Base-by-base conservation (phyloP, 1,140 invertebrate species). In the Adoxophyes honmai region DNA sequence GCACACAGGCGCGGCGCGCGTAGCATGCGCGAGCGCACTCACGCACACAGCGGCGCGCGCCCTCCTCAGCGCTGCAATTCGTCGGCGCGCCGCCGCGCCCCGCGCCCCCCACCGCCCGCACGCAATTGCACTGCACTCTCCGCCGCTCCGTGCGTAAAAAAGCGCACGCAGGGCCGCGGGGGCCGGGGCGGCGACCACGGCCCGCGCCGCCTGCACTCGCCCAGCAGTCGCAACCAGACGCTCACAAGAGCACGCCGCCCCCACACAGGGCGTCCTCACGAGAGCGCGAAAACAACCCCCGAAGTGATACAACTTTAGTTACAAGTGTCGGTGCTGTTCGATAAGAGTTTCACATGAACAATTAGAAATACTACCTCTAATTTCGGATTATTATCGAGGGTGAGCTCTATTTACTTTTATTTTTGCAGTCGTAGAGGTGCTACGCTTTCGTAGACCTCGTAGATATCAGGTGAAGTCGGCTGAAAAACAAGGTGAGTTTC, bases 71-170 rank as follows among this genome's bases (percentile, higher is more conserved):
- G 83, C 79, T 88, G 85, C 85, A 89, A 88, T 89, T 87, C 85
- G 83, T 85, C 75, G 82, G 65, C 66, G 53, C 60, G 70, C 64
- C 64, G 18, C 34, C 52, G 38, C 54, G 38, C 38, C 65, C 70
- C 77, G 72, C 72, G 68, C 74, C 68, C 72, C 48, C 28, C 36
- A 3, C 52, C 44, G 18, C 78, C 21, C 78, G 81, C 81, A 83
- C 81, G 84, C 84, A 87, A 87, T 87, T 87, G 85, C 82, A 87
- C 77, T 87, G 84, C 81, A 88, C 82, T 85, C 68, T 64, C 64
- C 70, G 75, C 72, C 21, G 77, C 68, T 75, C 76, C 80, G 81
- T 86, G 85, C 85, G 85, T 87, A 87, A 87, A 89, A 55, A 82
- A 84, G 78, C 78, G 81, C 81, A 82, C 81, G 78, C 74, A 78